phyloP scores from a whole-genome alignment of 2,113 vertebrate genomes.

The Sapayoa aenigma region DNA sequence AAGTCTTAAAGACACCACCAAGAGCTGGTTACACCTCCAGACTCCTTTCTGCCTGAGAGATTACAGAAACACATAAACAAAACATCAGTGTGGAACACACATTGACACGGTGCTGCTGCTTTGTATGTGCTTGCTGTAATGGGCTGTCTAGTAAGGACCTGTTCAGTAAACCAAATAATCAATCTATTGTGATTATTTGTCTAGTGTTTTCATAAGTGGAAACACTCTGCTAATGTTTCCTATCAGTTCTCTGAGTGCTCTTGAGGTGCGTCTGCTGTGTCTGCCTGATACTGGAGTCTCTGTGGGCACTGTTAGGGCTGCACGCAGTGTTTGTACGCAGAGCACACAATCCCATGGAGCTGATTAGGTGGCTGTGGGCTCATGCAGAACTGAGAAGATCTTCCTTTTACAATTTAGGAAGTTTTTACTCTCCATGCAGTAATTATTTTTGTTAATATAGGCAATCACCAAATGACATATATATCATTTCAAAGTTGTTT shows the following conservation, averaged over 20 bases:
- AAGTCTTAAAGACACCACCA: background rate
- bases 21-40: background rate
- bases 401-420: background rate
- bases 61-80: background rate
- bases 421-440: background rate
- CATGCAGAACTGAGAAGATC: background rate
- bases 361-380: background rate
- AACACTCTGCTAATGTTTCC: background rate
- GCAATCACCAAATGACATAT: background rate
- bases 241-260: background rate
- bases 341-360: background rate
- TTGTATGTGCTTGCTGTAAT: background rate
- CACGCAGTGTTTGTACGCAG: fast-evolving
- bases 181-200: background rate
- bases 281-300: background rate
- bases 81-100: background rate
- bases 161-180: background rate
- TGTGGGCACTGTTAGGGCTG: background rate
- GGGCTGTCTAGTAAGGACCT: background rate
- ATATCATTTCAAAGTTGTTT: background rate
- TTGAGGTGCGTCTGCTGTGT: background rate
- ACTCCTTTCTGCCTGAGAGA: background rate
- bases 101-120: background rate
- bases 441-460: background rate
- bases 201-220: background rate